phyloP scores from a whole-genome alignment of 1,140 invertebrate genomes.

The Colletes gigas region DNA sequence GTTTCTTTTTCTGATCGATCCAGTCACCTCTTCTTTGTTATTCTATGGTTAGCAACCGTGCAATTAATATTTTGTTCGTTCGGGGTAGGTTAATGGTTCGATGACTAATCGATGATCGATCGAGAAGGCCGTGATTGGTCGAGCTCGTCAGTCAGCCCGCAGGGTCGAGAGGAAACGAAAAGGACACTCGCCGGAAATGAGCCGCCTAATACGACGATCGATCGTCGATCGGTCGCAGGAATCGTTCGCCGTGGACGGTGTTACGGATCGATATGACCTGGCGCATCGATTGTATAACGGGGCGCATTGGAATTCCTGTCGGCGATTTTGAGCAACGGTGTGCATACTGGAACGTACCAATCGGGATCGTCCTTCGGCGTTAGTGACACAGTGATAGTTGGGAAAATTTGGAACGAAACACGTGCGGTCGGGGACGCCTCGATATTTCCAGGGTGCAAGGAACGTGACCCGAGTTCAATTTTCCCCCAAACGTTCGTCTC shows the following conservation, averaged over 20 bases:
- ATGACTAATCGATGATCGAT: not conserved
- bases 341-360: slow-evolving; percentile 43
- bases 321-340: not conserved
- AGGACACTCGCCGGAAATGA: slow-evolving; percentile 56
- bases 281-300: slow-evolving; percentile 59
- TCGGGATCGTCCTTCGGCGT: slow-evolving; percentile 36
- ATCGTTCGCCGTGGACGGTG: slow-evolving; percentile 47
- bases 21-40: no score
- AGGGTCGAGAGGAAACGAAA: slow-evolving; percentile 24
- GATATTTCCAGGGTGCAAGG: not conserved
- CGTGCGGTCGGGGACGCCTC: not conserved
- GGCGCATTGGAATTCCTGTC: slow-evolving; percentile 46
- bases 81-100: no score
- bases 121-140: not conserved
- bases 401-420: not conserved
- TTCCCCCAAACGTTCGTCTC: not conserved
- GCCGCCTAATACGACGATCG: slow-evolving; percentile 56
- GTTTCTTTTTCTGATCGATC: no score
- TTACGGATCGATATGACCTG: slow-evolving; percentile 51
- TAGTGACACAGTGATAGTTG: not conserved
- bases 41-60: no score
- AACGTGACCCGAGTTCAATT: not conserved
- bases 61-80: no score
- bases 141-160: no score
- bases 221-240: slow-evolving; percentile 35